Evolutionary conservation across 2,113 vertebrate species (phyloP), one percentile per base, ranked within the genome.

Genomic region (Panthera uncia): DNA sequence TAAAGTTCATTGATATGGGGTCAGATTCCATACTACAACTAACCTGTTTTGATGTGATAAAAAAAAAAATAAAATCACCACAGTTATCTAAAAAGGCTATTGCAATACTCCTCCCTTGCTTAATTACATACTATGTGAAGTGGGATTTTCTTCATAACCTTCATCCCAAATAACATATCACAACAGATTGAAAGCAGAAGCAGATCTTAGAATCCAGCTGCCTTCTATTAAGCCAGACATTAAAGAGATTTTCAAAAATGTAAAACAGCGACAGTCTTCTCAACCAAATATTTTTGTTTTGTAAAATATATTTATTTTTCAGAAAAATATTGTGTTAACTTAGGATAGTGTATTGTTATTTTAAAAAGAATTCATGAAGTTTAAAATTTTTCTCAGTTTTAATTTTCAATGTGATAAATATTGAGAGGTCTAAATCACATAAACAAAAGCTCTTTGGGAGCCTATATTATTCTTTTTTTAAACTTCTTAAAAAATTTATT

Each of bases 131-230:
- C 61, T 68, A 3, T 82, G 55, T 73, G 63, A 90, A 63, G 31
- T 86, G 48, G 71, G 48, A 33, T 73, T 94, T 92, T 87, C 83
- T 94, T 89, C 48, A 63, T 94, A 89, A 96, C 63, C 93, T 95
- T 90, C 93, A 95, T 76, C 80, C 81, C 74, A 96, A 86, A 89
- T 36, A 96, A 45, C 50, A 52, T n/a, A 82, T 80, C 55, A 65
- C 61, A 96, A 86, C n/a, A 92, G 66, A 94, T 38, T 87, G 55
- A 96, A 94, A 95, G 29, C 79, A 89, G 79, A 88, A 65, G 11
- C 50, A 89, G 80, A 91, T 89, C 31, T 33, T 68, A 89, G 31
- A 79, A 86, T 48, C 83, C 90, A 93, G 71, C 91, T 90, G 71
- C 85, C 36, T 92, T 74, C 69, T 50, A 87, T 96, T 79, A 97